These are phyloP conservation scores for Eidolon dupreanum DNA, from an alignment of 2,797 vertebrate species.

Conservation along the genomic window DNA sequence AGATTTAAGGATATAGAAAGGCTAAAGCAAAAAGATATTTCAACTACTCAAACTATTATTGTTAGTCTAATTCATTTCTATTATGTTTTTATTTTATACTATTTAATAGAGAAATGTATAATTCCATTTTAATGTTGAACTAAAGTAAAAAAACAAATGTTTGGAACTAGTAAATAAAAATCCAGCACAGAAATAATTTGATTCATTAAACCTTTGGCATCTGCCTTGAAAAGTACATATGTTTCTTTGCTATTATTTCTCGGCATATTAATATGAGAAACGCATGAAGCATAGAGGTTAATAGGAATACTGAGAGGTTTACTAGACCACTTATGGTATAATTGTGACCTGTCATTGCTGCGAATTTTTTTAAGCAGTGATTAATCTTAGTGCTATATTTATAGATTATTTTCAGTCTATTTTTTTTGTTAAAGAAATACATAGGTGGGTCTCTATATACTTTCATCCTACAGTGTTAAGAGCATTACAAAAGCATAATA, in stretches of 20 bases:
- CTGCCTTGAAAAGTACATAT: conserved; percentile 27
- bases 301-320: conserved; percentile 10
- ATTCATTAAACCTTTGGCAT: conserved; percentile 43
- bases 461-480: not conserved
- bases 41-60: not conserved
- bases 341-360: conserved; percentile 21
- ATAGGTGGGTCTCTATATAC: not conserved
- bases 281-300: conserved; percentile 18
- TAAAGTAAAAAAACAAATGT: conserved; percentile 7
- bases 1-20: not conserved
- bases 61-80: not conserved
- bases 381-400: conserved; percentile 45
- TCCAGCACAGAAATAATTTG: conserved; percentile 26
- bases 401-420: conserved; percentile 18
- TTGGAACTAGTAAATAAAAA: conserved; percentile 39
- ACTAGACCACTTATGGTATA: conserved; percentile 15
- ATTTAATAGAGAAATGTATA: conserved; percentile 13
- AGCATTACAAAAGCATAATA: not conserved
- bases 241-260: conserved; percentile 48
- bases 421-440: conserved; percentile 23
- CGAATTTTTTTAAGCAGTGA: conserved; percentile 44
- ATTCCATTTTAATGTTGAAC: not conserved
- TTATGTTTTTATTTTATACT: conserved; percentile 34
- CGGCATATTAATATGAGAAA: conserved; percentile 18
- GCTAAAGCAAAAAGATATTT: not conserved